These are phyloP conservation scores for Pachycephala philippinensis DNA, from an alignment of 2,113 vertebrate species.

Conservation along the genomic window DNA sequence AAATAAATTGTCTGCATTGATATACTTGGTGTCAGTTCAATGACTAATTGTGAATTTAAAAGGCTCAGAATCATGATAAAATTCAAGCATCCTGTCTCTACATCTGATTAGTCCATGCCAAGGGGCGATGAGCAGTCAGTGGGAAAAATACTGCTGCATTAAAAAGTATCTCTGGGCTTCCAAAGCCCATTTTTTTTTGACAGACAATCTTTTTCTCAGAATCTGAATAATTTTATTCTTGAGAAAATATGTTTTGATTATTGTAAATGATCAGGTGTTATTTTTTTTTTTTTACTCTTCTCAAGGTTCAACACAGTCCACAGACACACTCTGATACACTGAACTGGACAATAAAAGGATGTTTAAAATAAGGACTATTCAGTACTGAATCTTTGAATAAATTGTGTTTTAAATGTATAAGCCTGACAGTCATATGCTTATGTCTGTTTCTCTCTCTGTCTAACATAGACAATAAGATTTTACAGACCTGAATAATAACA, in stretches of 20 bases:
- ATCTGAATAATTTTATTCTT: not conserved
- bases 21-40: not conserved
- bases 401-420: not conserved
- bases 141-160: slow-evolving; percentile 12
- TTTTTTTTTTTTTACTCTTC: not conserved
- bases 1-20: slow-evolving; percentile 14
- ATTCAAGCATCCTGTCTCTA: slow-evolving; percentile 7
- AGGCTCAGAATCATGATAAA: slow-evolving; percentile 2
- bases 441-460: not conserved
- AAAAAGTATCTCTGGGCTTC: not conserved
- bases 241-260: not conserved
- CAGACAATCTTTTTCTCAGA: not conserved
- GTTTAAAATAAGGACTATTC: not conserved
- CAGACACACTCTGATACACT: not conserved
- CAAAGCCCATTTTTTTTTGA: not conserved
- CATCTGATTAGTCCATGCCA: slow-evolving; percentile 6
- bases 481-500: not conserved
- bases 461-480: not conserved
- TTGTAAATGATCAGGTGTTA: not conserved
- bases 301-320: not conserved
- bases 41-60: slow-evolving; percentile 46
- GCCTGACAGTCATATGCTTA: not conserved
- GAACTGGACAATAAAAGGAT: not conserved
- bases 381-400: not conserved
- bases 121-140: not conserved